A percentile compares a stretch with the other conserved stretches of the same genome.
Evolutionary conservation across 2,888 invertebrate species (phyloP).

Genomic region (Petrolisthes manimaculis): DNA sequence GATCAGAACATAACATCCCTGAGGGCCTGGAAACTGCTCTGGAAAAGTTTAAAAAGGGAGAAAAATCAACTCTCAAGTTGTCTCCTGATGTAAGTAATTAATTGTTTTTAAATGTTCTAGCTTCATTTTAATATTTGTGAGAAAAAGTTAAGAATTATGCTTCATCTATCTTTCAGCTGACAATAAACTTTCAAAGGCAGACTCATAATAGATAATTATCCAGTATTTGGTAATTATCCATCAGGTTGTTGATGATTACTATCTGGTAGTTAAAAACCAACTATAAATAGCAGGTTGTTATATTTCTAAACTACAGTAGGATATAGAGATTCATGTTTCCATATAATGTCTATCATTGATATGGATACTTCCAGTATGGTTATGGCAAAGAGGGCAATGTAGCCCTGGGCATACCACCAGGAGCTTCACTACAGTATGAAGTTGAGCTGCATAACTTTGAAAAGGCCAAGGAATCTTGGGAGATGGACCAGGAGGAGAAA

Average conservation of each 20-base stretch:
- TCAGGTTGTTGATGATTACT: too few species aligned
- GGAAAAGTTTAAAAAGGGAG: slow-evolving; percentile 83
- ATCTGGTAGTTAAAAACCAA: too few species aligned
- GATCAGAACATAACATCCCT: slow-evolving; percentile 80
- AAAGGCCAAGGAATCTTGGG: slow-evolving; percentile 86
- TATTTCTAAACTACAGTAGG: too few species aligned
- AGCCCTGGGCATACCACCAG: slow-evolving; percentile 81
- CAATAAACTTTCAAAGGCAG: too few species aligned
- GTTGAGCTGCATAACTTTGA: slow-evolving; percentile 86
- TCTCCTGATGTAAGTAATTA: slow-evolving; percentile 72
- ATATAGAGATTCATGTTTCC: too few species aligned
- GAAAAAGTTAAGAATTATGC: too few species aligned
- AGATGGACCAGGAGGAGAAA: slow-evolving; percentile 83
- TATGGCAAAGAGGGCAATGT: slow-evolving; percentile 81
- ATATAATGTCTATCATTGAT: too few species aligned
- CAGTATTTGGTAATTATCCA: too few species aligned
- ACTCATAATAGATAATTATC: too few species aligned
- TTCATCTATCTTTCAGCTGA: too few species aligned
- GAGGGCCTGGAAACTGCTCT: slow-evolving; percentile 87
- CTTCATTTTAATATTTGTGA: too few species aligned
- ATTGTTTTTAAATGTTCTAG: not conserved
- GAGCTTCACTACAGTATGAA: slow-evolving; percentile 83
- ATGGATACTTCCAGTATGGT: slow-evolving; percentile 76
- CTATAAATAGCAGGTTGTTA: too few species aligned
- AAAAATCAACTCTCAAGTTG: slow-evolving; percentile 81